phyloP scores from a whole-genome alignment of 2,797 vertebrate genomes.

The Cryptoblepharus egeriae region DNA sequence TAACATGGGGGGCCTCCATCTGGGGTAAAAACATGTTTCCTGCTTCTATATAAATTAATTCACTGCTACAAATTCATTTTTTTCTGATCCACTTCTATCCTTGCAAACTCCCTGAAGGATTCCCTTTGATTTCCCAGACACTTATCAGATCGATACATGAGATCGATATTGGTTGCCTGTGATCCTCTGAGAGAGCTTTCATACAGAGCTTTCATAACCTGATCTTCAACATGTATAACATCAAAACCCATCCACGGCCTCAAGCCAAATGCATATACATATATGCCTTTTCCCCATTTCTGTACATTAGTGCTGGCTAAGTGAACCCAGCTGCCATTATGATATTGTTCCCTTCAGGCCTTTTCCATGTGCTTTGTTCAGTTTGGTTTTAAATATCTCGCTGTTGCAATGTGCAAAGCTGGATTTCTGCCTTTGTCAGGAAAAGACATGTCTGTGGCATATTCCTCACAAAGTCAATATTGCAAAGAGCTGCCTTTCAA shows the following conservation, averaged over 20 bases:
- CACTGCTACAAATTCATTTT: neutral
- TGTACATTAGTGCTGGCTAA: conserved; percentile 17
- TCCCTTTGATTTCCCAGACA: conserved; percentile 13
- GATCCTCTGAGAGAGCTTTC: neutral
- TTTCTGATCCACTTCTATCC: neutral
- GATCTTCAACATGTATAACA: conserved; percentile 2
- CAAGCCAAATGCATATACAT: neutral
- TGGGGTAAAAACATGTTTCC: too few relatives aligned
- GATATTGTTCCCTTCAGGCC: conserved; percentile 5
- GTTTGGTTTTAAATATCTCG: conserved; percentile 27
- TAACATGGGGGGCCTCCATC: neutral
- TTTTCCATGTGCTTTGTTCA: conserved; percentile 26
- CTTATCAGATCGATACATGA: conserved; percentile 2
- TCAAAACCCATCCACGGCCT: conserved; percentile 9
- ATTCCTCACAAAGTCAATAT: conserved; percentile 15
- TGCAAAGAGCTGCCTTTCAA: conserved; percentile 16
- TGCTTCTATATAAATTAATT: conserved; percentile 1
- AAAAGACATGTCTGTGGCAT: neutral
- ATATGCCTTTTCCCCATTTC: conserved; percentile 6
- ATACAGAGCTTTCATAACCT: conserved; percentile 6
- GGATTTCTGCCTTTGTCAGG: neutral
- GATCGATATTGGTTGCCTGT: neutral
- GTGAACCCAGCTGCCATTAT: conserved; percentile 38
- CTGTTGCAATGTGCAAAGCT: neutral
- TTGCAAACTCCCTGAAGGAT: neutral